Evolutionary conservation across 2,888 invertebrate genomes (phyloP), one percentile per base, ranked within the genome.

Genomic region (Saturnia japonica): DNA sequence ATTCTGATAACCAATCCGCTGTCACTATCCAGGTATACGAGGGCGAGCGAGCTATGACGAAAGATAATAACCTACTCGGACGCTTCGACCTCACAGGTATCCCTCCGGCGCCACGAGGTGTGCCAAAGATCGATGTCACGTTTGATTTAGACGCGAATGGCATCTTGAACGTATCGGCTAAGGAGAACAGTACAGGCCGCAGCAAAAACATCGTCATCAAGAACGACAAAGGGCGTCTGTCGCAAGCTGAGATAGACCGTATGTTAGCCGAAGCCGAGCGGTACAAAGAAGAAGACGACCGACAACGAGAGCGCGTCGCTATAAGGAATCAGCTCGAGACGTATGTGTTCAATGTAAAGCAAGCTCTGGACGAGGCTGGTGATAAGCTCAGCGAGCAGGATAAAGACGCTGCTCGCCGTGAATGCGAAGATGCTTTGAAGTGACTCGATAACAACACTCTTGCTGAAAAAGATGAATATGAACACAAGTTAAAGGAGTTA

Each of bases 91-190:
- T 96, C 70, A 95, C 95, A 1, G 96, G 96, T 45, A 96, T 96
- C 54, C 96, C 96, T 14, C 96, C 96, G 1, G 96, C 96, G 7
- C 96, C 96, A 0, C 93, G 96, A 51, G 96, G 96, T 51, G 95
- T 96, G 0, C 96, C 96, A 0, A 95, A 96, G 83, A 95, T 96
- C 75, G 96, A 96, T 73, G 96, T 96, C 42, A 96, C 96, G 28
- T 97, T 97, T 84, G 96, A 97, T 81, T 85, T 97, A 75, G 97
- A 97, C 82, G 96, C 96, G 16, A 97, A 97, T 84, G 97, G 97
- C 25, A 97, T 97, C 76, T 89, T 97, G 72, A 97, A 97, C 85
- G 98, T 98, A 0, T 96, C 97, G 0, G 98, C 98, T n/a, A 95
- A 96, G 75, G 96, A 96, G 75, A 95, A 95, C 85, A 94, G 95